Evolutionary conservation across 2,113 vertebrate genomes (phyloP), one percentile per base, ranked within the genome.

Genomic region (Bubalus kerabau): DNA sequence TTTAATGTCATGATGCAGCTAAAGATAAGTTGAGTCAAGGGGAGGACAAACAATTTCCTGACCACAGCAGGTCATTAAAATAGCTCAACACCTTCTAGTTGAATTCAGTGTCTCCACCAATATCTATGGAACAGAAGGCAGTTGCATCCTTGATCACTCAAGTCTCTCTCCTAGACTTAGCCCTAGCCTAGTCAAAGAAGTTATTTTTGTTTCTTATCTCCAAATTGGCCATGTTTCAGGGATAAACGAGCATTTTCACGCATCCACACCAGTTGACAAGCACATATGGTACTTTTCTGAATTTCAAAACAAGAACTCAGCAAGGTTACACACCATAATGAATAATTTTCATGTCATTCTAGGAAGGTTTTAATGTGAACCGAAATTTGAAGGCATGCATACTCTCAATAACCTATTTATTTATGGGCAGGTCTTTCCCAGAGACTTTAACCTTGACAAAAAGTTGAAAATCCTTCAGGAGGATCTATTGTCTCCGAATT

Each of bases 241-340:
- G 40, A 94, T 50, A 40, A 64, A 59, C 40, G 50, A 94, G 81
- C 16, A 13, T 96, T 96, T 98, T 97, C 86, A 97, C 12, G 57
- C 86, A 82, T 83, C 64, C 30, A 32, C 48, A 83, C 67, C 32
- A 56, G 50, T 50, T 90, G 87, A 85, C 84, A 97, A 64, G 43
- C 46, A 92, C 62, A 93, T 95, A 88, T 87, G 82, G 62, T 95
- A 83, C 93, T 97, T 91, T 71, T 71, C 54, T 71, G 36, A 83
- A 94, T 96, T 95, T 94, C 67, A 97, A 97, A 94, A 89, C 23
- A 87, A 95, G 56, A 97, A 84, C 4, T 91, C 84, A 83, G 57
- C 83, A 86, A 88, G 94, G 92, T 91, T 88, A 84, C n/a, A 88
- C 32, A 74, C 74, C 54, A 84, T 82, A 59, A 82, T 87, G 83